Evolutionary conservation across 2,888 invertebrate species (phyloP).

Genomic region (Thymelicus acteon): DNA sequence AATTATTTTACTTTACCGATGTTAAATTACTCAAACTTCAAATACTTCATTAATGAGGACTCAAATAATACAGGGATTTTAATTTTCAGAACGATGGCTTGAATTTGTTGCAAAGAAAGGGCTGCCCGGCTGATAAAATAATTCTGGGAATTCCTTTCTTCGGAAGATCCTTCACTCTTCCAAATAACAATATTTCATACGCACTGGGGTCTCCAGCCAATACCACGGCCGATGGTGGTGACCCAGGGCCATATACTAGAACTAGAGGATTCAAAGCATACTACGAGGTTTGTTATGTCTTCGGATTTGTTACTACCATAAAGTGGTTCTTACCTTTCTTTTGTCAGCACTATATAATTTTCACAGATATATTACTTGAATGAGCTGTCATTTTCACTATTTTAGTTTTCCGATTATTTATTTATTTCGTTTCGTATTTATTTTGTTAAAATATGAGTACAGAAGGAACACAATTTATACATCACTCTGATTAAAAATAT

Average conservation of each 20-base stretch:
- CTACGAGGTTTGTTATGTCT: neutral
- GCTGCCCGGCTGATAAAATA: neutral
- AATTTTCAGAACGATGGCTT: neutral
- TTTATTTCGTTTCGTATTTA: too few relatives aligned
- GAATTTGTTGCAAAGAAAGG: neutral
- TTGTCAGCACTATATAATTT: too few relatives aligned
- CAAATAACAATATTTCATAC: conserved; percentile 52
- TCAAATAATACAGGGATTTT: neutral
- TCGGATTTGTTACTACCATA: neutral
- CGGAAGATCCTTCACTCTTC: conserved; percentile 49
- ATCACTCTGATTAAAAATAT: too few relatives aligned
- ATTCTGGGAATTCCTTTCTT: neutral
- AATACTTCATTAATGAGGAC: too few relatives aligned
- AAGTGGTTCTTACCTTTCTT: neutral
- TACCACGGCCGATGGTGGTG: neutral
- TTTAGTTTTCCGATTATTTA: too few relatives aligned
- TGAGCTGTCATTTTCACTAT: too few relatives aligned
- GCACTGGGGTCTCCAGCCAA: neutral
- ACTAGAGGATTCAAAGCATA: conserved; percentile 53
- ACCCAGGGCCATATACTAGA: neutral
- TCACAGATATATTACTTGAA: too few relatives aligned
- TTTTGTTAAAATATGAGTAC: too few relatives aligned
- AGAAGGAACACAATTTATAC: too few relatives aligned
- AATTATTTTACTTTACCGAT: too few relatives aligned
- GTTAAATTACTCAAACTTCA: too few relatives aligned